phyloP scores from a whole-genome alignment of 1,140 invertebrate species.

The Oryctes rhinoceros region DNA sequence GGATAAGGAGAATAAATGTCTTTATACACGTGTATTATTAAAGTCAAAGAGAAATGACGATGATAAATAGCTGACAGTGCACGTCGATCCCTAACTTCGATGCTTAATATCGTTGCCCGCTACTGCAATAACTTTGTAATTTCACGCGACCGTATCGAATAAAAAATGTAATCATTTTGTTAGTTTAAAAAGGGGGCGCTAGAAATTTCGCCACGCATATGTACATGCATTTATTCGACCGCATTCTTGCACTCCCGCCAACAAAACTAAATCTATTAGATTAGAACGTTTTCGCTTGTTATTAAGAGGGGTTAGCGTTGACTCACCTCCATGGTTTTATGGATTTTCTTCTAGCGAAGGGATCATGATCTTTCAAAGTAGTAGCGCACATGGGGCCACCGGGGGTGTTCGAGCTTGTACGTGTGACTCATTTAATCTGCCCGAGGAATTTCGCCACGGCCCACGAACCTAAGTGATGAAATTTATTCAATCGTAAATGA shows the following conservation, averaged over 20 bases:
- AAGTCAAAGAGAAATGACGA: constrained; percentile 20
- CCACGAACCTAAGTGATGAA: constrained; percentile 21
- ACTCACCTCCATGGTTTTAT: constrained; percentile 47
- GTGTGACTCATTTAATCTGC: constrained; percentile 45
- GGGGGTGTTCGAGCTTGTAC: background rate
- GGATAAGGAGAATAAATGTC: constrained; percentile 9
- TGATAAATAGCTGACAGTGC: constrained; percentile 34
- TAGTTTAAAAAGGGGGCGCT: constrained; percentile 19
- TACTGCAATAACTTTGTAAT: constrained; percentile 31
- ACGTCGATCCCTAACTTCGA: background rate
- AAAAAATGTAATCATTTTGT: constrained; percentile 26
- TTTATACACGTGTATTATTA: constrained; percentile 26
- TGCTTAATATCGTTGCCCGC: background rate
- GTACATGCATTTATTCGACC: constrained; percentile 12
- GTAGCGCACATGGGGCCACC: constrained; percentile 47
- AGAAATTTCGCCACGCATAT: constrained; percentile 17
- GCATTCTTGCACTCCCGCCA: constrained; percentile 25
- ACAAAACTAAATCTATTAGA: constrained; percentile 47
- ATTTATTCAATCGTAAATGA: constrained; percentile 25
- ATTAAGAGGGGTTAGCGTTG: constrained; percentile 48
- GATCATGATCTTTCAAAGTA: constrained; percentile 46
- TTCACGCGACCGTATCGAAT: constrained; percentile 28
- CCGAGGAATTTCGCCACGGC: constrained; percentile 25
- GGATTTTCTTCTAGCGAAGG: constrained; percentile 42
- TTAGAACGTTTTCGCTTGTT: constrained; percentile 49